phyloP scores from a whole-genome alignment of 2,113 vertebrate species.

The Rafetus swinhoei region DNA sequence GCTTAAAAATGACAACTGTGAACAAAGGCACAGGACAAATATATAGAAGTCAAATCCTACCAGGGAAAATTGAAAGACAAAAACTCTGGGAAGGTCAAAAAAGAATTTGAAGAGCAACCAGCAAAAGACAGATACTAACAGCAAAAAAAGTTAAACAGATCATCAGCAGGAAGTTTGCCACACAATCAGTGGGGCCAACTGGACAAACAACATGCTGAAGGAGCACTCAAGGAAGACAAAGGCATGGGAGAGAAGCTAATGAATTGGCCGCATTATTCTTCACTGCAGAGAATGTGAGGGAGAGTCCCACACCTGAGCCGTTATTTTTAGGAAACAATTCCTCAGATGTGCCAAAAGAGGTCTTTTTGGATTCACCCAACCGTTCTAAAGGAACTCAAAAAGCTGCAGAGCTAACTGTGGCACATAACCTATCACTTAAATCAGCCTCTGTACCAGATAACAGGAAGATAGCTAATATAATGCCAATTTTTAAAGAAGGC shows the following conservation, averaged over 20 bases:
- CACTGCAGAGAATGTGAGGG: too few species aligned
- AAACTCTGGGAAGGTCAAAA: neutral
- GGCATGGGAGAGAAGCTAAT: too few species aligned
- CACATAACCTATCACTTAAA: neutral
- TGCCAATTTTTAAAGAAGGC: neutral
- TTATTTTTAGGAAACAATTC: neutral
- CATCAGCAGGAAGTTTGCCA: neutral
- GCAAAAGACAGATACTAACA: neutral
- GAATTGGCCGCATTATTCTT: too few species aligned
- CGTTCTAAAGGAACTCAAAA: neutral
- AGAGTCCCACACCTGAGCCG: too few species aligned
- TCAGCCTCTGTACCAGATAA: neutral
- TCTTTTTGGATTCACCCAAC: neutral
- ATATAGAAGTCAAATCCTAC: neutral
- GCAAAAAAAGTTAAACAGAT: neutral
- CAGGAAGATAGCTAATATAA: neutral
- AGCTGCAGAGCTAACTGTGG: neutral
- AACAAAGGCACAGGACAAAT: neutral
- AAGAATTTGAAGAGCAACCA: neutral
- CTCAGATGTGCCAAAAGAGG: neutral
- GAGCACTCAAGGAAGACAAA: too few species aligned
- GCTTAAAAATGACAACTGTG: rapidly evolving
- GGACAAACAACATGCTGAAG: too few species aligned
- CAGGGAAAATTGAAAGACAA: neutral
- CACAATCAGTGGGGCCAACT: neutral